Conservation (phyloP, 2,888 invertebrate genomes). For the Calameuta pallipes region DNA sequence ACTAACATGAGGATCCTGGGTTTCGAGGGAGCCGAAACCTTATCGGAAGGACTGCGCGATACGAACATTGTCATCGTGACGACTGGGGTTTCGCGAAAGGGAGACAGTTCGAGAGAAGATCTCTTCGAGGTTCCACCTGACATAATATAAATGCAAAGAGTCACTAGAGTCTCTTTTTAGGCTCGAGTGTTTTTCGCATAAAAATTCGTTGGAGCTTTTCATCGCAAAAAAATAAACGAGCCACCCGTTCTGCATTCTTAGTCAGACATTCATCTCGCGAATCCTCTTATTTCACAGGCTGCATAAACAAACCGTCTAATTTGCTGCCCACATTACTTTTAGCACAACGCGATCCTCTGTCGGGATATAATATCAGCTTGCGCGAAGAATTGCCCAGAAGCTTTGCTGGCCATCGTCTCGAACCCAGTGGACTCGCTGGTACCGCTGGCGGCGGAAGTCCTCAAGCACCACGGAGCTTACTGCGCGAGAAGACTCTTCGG, state of each 20-base stretch:
- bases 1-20: conserved; percentile 24
- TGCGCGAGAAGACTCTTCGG: conserved; percentile 11
- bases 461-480: conserved; percentile 37
- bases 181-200: conserved; percentile 7
- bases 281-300: not conserved
- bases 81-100: conserved; percentile 73
- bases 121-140: conserved; percentile 65
- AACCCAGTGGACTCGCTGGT: conserved; percentile 27
- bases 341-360: conserved; percentile 54
- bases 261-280: not conserved
- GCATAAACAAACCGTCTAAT: not conserved
- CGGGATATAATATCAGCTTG: conserved; percentile 16
- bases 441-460: conserved; percentile 18
- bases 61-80: conserved; percentile 74
- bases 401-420: conserved; percentile 26
- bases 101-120: conserved; percentile 73
- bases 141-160: not conserved
- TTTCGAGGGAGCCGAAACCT: conserved; percentile 1
- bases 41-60: conserved; percentile 27
- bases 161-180: conserved; percentile 31
- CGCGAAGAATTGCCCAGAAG: conserved; percentile 20
- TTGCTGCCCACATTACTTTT: not conserved
- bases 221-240: not conserved
- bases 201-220: not conserved
- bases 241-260: not conserved